phyloP scores from a whole-genome alignment of 2,888 invertebrate species.

The Agrotis exclamationis region DNA sequence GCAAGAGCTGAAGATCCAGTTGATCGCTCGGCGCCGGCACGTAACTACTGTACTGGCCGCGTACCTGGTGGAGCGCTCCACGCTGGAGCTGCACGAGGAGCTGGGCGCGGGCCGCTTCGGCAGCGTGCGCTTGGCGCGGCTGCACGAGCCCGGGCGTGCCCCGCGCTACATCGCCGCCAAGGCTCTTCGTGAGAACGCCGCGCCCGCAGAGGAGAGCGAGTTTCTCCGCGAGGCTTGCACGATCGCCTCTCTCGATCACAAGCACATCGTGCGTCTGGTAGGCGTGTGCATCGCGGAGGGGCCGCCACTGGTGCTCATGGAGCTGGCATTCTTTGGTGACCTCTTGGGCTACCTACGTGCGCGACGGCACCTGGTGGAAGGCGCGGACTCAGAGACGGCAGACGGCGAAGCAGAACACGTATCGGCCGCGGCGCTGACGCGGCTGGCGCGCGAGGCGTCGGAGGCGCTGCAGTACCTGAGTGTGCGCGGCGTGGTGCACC shows the following conservation, averaged over 20 bases:
- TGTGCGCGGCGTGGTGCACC: slow-evolving; percentile 94
- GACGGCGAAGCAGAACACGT: slow-evolving; percentile 86
- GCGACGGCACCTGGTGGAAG: slow-evolving; percentile 94
- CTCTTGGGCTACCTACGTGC: slow-evolving; percentile 94
- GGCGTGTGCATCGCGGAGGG: slow-evolving; percentile 95
- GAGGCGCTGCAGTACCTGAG: slow-evolving; percentile 90
- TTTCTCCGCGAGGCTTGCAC: slow-evolving; percentile 96
- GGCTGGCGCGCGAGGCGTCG: slow-evolving; percentile 62
- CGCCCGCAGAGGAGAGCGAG: slow-evolving; percentile 94
- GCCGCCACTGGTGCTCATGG: slow-evolving; percentile 97
- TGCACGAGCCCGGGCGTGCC: slow-evolving; percentile 67
- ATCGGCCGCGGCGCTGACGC: slow-evolving; percentile 75
- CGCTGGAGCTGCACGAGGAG: slow-evolving; percentile 70
- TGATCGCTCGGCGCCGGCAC: slow-evolving; percentile 68
- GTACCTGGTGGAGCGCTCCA: slow-evolving; percentile 68
- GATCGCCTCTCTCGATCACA: slow-evolving; percentile 96
- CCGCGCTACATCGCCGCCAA: slow-evolving; percentile 95
- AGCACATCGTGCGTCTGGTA: slow-evolving; percentile 95
- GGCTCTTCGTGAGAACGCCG: slow-evolving; percentile 94
- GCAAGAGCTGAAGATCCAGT: slow-evolving; percentile 46
- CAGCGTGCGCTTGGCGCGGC: slow-evolving; percentile 74
- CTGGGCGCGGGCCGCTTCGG: slow-evolving; percentile 81
- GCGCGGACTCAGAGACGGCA: slow-evolving; percentile 89
- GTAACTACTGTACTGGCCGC: slow-evolving; percentile 62
- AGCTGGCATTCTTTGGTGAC: slow-evolving; percentile 97